phyloP scores from a whole-genome alignment of 2,888 invertebrate species.

The Agonum fuliginosum region DNA sequence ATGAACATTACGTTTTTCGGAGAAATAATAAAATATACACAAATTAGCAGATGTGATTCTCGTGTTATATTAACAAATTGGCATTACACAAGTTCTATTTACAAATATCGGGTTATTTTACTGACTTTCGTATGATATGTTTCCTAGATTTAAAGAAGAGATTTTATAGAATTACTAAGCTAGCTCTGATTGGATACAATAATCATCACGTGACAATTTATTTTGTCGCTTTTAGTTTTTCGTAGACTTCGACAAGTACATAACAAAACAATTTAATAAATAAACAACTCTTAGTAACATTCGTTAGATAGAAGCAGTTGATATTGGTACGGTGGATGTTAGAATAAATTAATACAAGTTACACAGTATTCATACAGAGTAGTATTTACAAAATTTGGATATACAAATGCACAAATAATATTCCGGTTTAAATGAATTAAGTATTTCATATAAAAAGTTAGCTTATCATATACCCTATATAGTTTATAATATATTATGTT shows the following conservation, averaged over 20 bases:
- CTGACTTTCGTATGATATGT: slow-evolving; percentile 41
- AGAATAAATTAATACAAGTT: slow-evolving; percentile 46
- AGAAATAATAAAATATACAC: slow-evolving; percentile 37
- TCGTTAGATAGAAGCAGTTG: slow-evolving; percentile 21
- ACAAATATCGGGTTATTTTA: slow-evolving; percentile 43
- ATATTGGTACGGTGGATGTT: slow-evolving; percentile 33
- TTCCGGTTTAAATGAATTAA: slow-evolving; percentile 48
- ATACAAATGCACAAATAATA: slow-evolving; percentile 49
- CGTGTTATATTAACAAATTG: slow-evolving; percentile 51
- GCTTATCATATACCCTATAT: slow-evolving; percentile 48
- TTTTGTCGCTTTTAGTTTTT: slow-evolving; percentile 7
- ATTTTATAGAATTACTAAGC: slow-evolving; percentile 26
- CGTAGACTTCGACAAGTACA: slow-evolving; percentile 10
- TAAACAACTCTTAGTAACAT: slow-evolving; percentile 32
- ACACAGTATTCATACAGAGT: slow-evolving; percentile 17
- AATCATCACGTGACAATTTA: slow-evolving; percentile 15
- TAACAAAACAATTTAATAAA: slow-evolving; percentile 47
- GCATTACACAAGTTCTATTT: slow-evolving; percentile 34
- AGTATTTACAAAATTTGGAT: slow-evolving; percentile 45
- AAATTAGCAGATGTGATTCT: slow-evolving; percentile 29
- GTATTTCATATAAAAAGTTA: slow-evolving; percentile 58
- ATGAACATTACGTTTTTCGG: slow-evolving; percentile 43
- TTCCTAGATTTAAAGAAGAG: slow-evolving; percentile 40
- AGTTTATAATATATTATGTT: slow-evolving; percentile 52
- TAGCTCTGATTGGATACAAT: slow-evolving; percentile 10